Evolutionary conservation across 2,888 invertebrate species (phyloP).

Genomic region (Phaonia tiefii): DNA sequence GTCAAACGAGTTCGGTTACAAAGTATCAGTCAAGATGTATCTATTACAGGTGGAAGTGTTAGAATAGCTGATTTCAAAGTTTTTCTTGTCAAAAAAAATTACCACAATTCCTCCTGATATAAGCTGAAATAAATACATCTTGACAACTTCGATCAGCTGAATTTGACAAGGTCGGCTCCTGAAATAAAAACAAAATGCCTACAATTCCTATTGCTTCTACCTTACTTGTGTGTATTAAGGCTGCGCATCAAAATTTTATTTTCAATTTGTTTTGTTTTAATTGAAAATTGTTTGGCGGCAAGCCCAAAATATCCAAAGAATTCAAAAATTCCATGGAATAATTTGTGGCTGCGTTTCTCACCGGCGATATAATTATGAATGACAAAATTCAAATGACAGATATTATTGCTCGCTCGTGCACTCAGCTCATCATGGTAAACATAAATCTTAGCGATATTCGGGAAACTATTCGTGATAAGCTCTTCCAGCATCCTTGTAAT

Average conservation of each 20-base stretch:
- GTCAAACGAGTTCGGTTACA: neutral
- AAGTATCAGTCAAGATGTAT: neutral
- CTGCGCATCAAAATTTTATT: neutral
- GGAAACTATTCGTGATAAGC: constrained; percentile 20
- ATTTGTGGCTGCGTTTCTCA: neutral
- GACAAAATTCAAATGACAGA: neutral
- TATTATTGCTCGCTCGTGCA: constrained; percentile 1
- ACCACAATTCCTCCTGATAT: no score
- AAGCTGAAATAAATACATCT: no score
- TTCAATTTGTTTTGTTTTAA: neutral
- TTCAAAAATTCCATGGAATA: neutral
- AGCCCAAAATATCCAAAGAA: neutral
- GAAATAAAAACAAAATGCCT: no score
- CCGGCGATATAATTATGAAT: no score
- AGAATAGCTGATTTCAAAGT: no score
- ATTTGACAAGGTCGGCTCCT: no score
- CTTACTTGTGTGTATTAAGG: no score
- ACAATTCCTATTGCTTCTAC: no score
- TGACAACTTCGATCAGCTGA: no score
- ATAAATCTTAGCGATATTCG: constrained; percentile 24
- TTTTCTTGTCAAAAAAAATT: no score
- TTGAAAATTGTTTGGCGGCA: neutral
- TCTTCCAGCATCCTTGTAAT: constrained; percentile 13
- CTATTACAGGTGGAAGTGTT: no score
- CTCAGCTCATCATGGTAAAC: constrained; percentile 10